Evolutionary conservation across 2,888 invertebrate species (phyloP).

Genomic region (Morinoia aosen): DNA sequence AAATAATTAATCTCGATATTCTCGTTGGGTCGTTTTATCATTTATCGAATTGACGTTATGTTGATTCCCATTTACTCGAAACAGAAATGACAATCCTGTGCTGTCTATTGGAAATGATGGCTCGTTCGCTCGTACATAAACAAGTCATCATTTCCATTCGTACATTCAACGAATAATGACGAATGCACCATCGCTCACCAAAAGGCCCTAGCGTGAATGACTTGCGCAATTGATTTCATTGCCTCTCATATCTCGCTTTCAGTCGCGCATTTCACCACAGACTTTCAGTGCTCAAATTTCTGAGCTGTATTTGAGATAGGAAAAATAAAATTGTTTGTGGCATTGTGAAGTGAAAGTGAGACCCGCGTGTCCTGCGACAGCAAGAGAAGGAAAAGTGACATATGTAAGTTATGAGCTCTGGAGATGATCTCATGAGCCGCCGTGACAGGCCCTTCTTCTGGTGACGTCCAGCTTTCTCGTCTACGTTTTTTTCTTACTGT

Average conservation of each 20-base stretch:
- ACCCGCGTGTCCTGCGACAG: not conserved
- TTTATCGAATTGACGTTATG: too few species aligned
- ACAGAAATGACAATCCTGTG: too few species aligned
- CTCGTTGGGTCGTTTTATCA: too few species aligned
- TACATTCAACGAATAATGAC: too few species aligned
- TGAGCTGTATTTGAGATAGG: not conserved
- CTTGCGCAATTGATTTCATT: not conserved
- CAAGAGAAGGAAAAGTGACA: not conserved
- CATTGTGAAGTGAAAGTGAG: not conserved
- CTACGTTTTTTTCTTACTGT: not conserved
- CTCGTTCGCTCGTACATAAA: too few species aligned
- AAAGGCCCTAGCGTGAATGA: too few species aligned
- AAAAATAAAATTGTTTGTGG: not conserved
- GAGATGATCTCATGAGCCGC: not conserved
- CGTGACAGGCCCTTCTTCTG: not conserved
- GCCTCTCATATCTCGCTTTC: not conserved
- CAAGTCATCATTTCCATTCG: too few species aligned
- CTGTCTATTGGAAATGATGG: too few species aligned
- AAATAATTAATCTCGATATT: too few species aligned
- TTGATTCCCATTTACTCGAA: too few species aligned
- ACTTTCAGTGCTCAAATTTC: not conserved
- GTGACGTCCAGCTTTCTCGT: not conserved
- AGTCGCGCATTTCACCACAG: not conserved
- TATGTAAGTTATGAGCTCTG: not conserved
- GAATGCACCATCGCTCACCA: too few species aligned